These are phyloP conservation scores for Rhinogobius similis DNA, from an alignment of 2,113 vertebrate species.

Conservation along the genomic window DNA sequence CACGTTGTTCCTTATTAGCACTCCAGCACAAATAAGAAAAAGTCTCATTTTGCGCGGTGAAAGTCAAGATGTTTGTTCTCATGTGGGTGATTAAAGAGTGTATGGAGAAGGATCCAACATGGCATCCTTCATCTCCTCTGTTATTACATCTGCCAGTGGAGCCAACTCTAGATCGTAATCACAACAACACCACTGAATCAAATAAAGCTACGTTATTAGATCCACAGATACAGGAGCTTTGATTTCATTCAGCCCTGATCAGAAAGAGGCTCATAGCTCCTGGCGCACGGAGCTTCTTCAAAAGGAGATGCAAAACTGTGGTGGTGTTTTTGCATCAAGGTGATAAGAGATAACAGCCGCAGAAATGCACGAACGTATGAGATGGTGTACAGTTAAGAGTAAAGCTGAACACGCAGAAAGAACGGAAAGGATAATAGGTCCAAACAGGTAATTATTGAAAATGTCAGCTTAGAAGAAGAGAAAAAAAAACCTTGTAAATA, in stretches of 20 bases:
- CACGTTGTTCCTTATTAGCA: slow-evolving; percentile 15
- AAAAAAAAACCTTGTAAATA: neutral
- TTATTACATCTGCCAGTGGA: slow-evolving; percentile 39
- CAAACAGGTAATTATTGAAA: neutral
- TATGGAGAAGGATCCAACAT: slow-evolving; percentile 26
- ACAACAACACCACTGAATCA: slow-evolving; percentile 47
- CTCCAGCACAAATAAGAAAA: slow-evolving; percentile 16
- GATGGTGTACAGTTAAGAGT: neutral
- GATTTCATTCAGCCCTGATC: slow-evolving; percentile 45
- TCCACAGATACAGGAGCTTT: slow-evolving; percentile 37
- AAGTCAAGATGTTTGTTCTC: slow-evolving; percentile 66
- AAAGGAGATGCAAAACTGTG: slow-evolving; percentile 23
- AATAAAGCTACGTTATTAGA: slow-evolving; percentile 63
- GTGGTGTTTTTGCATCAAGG: slow-evolving; percentile 17
- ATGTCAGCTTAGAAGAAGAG: neutral
- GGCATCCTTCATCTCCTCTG: slow-evolving; percentile 34
- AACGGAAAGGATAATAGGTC: neutral
- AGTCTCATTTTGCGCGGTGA: slow-evolving; percentile 31
- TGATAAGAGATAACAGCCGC: slow-evolving; percentile 16
- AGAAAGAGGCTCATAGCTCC: slow-evolving; percentile 51
- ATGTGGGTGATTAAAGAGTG: slow-evolving; percentile 38
- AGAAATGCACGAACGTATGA: slow-evolving; percentile 10
- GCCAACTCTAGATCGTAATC: slow-evolving; percentile 52
- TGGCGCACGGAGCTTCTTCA: slow-evolving; percentile 28
- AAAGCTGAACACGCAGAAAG: neutral